These are phyloP conservation scores for Coregonus clupeaformis DNA, from an alignment of 2,113 vertebrate genomes.

Conservation along the genomic window DNA sequence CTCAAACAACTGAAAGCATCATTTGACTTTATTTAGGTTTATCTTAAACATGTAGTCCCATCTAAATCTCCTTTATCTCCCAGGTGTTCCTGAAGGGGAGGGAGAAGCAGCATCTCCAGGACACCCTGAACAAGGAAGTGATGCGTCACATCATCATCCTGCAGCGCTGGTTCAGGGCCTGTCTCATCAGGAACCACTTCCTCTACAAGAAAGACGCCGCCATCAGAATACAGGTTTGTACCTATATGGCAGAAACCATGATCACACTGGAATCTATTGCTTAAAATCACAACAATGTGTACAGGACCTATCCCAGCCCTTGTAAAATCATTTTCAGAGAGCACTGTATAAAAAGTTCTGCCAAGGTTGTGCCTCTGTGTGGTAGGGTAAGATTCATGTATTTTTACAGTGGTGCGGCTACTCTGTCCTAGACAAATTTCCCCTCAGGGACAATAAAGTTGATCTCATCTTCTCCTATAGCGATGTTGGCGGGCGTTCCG, in stretches of 20 bases:
- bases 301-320: no score
- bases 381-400: no score
- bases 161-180: constrained; percentile 88
- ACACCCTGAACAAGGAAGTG: constrained; percentile 82
- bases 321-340: no score
- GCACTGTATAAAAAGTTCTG: no score
- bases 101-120: constrained; percentile 81
- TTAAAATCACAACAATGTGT: no score
- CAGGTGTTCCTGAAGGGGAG: constrained; percentile 93
- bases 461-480: constrained; percentile 51
- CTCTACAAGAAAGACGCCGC: constrained; percentile 77
- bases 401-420: no score
- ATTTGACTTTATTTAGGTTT: no score
- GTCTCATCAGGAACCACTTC: constrained; percentile 81
- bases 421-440: no score
- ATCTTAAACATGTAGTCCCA: background rate
- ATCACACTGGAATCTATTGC: constrained; percentile 19
- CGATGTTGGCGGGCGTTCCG: constrained; percentile 80
- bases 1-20: no score
- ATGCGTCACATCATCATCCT: constrained; percentile 83
- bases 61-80: background rate
- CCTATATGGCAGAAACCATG: background rate
- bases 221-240: constrained; percentile 77
- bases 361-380: no score
- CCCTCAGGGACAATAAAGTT: no score